Evolutionary conservation across 2,113 vertebrate genomes (phyloP), one percentile per base, ranked within the genome.

Genomic region (Archilochus colubris): DNA sequence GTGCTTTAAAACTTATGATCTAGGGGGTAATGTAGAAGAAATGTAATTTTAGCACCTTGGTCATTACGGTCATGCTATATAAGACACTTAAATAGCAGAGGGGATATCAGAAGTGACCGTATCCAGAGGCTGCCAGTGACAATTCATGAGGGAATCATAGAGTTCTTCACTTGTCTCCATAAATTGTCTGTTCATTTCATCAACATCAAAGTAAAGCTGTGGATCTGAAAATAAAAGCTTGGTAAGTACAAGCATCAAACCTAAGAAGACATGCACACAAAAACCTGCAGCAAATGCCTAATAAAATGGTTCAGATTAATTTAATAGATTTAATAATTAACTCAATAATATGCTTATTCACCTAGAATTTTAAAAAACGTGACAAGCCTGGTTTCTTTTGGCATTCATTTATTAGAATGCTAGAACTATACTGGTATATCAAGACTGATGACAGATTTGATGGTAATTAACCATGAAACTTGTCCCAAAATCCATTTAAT

Each of bases 161-260:
- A 99, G 97, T 93, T 99, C 99, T 97, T 99, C 98, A 31, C 99
- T 99, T 94, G 97, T 97, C 93, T 98, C 98, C 98, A 99, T 99
- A 95, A 98, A 99, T 48, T 99, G 98, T 90, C 97, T 98, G 97
- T 99, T 99, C 97, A 98, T 98, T 77, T 98, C 96, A 59, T 99
- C 98, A 94, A 98, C 97, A 78, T 99, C 98, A 88, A 98, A 70
- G 81, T 94, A 94, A 64, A 97, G 96, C 43, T 97, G 96, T 40
- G 97, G 97, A 97, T 98, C 98, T 98, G 89, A 33, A 95, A 95
- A 91, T 31, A 84, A 40, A 93, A 96, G 33, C 20, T 48, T 79
- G 7, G 20, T 91, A 76, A 80, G n/a, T 70, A 5, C 25, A 90
- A 38, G 8, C 27, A 14, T 36, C 61, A 67, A 17, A 66, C 20